Evolutionary conservation across 64 coral and sea anemone genomes (phyloP).

Genomic region (Actinia tenebrosa): DNA sequence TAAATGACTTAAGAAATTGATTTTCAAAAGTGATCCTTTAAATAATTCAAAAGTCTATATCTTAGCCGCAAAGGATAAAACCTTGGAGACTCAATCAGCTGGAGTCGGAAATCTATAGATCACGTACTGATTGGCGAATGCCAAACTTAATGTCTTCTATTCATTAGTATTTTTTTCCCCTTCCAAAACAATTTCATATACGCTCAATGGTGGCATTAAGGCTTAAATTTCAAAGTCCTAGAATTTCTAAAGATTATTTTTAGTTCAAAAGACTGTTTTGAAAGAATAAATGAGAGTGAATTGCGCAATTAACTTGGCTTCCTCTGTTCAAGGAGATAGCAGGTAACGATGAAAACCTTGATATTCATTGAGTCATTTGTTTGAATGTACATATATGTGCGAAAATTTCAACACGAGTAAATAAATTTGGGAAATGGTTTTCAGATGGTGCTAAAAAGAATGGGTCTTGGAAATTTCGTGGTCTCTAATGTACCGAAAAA

Average conservation of each 20-base stretch:
- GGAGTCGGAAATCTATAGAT: neutral
- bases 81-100: neutral
- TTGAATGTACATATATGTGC: neutral
- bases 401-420: neutral
- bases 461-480: neutral
- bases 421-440: neutral
- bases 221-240: too few relatives aligned
- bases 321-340: neutral
- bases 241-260: neutral
- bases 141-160: neutral
- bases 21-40: neutral
- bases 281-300: neutral
- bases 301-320: neutral
- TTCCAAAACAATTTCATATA: neutral
- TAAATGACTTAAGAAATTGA: neutral
- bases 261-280: neutral
- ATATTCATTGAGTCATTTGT: neutral
- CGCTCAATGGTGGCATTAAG: too few relatives aligned
- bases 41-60: constrained; percentile 1
- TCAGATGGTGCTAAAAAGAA: neutral
- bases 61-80: neutral
- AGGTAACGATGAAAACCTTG: neutral
- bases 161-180: neutral
- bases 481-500: too few relatives aligned
- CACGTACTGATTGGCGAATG: neutral